Evolutionary conservation across 2,113 vertebrate species (phyloP).

Genomic region (Pipa parva): DNA sequence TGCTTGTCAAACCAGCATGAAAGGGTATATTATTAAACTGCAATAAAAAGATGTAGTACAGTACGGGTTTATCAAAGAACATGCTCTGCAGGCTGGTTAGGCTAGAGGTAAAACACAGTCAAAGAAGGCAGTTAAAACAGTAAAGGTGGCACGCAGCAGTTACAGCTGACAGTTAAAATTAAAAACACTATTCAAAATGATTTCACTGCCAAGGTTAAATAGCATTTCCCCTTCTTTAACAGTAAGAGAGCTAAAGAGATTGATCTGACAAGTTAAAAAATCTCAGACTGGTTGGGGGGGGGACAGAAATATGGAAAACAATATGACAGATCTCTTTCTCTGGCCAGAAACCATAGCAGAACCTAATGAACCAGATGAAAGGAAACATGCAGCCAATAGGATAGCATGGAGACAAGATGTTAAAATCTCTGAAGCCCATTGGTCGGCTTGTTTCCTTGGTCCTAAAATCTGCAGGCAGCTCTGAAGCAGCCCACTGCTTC

Average conservation of each 20-base stretch:
- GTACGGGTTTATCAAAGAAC: no score
- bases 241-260: not conserved
- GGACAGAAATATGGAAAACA: not conserved
- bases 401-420: conserved; percentile 5
- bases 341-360: not conserved
- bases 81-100: no score
- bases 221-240: not conserved
- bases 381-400: conserved; percentile 1
- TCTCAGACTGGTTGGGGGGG: no score
- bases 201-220: not conserved
- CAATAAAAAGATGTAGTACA: no score
- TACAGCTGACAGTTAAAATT: no score
- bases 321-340: not conserved
- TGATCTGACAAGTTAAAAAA: not conserved
- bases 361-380: conserved; percentile 12
- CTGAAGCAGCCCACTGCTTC: conserved; percentile 12
- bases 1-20: no score
- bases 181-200: no score
- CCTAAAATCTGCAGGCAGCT: conserved; percentile 18
- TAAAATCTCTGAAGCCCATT: conserved; percentile 6
- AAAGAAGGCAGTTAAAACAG: no score
- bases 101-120: no score
- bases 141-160: no score
- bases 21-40: no score
- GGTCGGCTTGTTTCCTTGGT: conserved; percentile 5